Evolutionary conservation across 2,797 vertebrate genomes (phyloP).

Genomic region (Crenuchus spilurus): DNA sequence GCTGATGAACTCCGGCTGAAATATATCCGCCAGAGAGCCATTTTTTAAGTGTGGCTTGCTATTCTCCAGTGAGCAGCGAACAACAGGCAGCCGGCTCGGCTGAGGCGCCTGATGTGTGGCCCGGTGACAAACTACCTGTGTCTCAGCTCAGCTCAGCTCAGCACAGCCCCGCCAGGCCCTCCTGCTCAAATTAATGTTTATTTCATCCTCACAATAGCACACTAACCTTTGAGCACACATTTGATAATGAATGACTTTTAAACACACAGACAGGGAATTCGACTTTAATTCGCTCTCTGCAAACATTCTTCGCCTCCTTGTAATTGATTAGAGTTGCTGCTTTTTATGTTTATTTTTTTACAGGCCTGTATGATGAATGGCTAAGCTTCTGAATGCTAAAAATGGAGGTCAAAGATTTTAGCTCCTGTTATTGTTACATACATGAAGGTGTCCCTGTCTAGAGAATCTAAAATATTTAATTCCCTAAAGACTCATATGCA

Average conservation of each 20-base stretch:
- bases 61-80: slow-evolving; percentile 71
- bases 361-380: slow-evolving; percentile 54
- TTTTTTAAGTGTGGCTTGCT: slow-evolving; percentile 65
- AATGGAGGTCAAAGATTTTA: slow-evolving; percentile 61
- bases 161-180: slow-evolving; percentile 60
- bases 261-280: slow-evolving; percentile 62
- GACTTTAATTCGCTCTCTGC: slow-evolving; percentile 58
- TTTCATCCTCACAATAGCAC: slow-evolving; percentile 67
- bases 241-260: slow-evolving; percentile 75
- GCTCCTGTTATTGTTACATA: slow-evolving; percentile 52
- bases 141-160: slow-evolving; percentile 70
- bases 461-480: slow-evolving; percentile 50
- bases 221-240: slow-evolving; percentile 81
- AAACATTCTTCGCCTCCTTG: slow-evolving; percentile 52
- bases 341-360: slow-evolving; percentile 27
- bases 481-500: slow-evolving; percentile 40
- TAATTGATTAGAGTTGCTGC: slow-evolving; percentile 53
- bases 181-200: slow-evolving; percentile 77
- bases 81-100: slow-evolving; percentile 70
- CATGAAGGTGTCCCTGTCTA: slow-evolving; percentile 54
- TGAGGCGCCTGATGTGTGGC: slow-evolving; percentile 70
- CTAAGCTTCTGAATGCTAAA: slow-evolving; percentile 37
- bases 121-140: slow-evolving; percentile 75
- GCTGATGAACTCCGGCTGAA: slow-evolving; percentile 61
- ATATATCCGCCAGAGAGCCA: slow-evolving; percentile 57